Percentiles rank a stretch among this genome's conserved stretches.
These are phyloP conservation scores for Holothuria scabra DNA, from an alignment of 53 echinoderm and acorn worm species.

Conservation along the genomic window DNA sequence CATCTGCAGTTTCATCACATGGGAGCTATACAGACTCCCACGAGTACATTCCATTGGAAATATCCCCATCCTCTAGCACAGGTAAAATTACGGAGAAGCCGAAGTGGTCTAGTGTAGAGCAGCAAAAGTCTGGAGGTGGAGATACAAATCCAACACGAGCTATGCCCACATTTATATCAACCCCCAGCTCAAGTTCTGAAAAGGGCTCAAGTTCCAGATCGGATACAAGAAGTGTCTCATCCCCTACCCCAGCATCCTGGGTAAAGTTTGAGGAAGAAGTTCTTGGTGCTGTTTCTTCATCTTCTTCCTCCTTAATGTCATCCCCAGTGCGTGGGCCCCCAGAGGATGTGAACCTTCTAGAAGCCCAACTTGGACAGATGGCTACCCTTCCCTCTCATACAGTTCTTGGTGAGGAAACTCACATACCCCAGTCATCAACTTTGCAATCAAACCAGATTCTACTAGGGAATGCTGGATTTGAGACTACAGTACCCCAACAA, in stretches of 20 bases:
- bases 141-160: not conserved
- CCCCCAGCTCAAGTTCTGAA: not conserved
- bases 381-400: slow-evolving; percentile 28
- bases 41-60: slow-evolving; percentile 85
- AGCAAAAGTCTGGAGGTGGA: not conserved
- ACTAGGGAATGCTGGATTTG: slow-evolving; percentile 30
- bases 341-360: not conserved
- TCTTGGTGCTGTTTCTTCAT: slow-evolving; percentile 32
- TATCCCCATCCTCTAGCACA: slow-evolving; percentile 60
- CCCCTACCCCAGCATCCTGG: slow-evolving; percentile 72
- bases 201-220: not conserved
- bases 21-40: slow-evolving; percentile 82
- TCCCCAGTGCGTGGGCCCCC: slow-evolving; percentile 31
- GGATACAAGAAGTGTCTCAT: slow-evolving; percentile 2
- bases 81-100: not conserved
- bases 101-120: not conserved
- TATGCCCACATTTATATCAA: not conserved
- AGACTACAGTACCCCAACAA: slow-evolving; percentile 21
- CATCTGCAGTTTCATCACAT: slow-evolving; percentile 76
- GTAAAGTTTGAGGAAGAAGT: slow-evolving; percentile 63
- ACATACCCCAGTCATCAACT: slow-evolving; percentile 7
- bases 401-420: not conserved
- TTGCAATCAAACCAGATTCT: slow-evolving; percentile 41
- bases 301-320: slow-evolving; percentile 53
- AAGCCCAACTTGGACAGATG: not conserved